Evolutionary conservation across 2,888 invertebrate species (phyloP).

Genomic region (Cheilosia scutellata): DNA sequence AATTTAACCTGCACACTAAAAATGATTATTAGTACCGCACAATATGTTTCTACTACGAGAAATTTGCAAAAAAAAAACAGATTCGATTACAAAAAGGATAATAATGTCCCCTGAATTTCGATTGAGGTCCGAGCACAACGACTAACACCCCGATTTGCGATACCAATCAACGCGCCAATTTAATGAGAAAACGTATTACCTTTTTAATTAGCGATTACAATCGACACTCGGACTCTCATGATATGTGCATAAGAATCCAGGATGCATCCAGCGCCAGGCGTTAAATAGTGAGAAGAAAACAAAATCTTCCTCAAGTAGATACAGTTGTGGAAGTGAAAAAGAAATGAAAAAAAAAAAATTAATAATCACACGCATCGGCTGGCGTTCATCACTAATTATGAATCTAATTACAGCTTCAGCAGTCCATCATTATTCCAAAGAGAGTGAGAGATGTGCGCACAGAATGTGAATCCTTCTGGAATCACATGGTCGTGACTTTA

Average conservation of each 20-base stretch:
- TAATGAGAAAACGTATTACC: conserved; percentile 52
- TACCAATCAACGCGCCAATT: conserved; percentile 34
- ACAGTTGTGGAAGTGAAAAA: too few species aligned
- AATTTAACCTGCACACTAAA: too few species aligned
- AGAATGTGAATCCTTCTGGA: conserved; percentile 18
- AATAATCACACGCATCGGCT: conserved; percentile 49
- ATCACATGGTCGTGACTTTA: conserved; percentile 11
- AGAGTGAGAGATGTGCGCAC: neutral
- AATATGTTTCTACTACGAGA: too few species aligned
- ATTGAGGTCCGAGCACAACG: conserved; percentile 23
- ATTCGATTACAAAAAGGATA: conserved; percentile 32
- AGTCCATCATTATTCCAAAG: conserved; percentile 39
- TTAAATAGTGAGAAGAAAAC: conserved; percentile 20
- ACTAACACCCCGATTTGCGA: conserved; percentile 1
- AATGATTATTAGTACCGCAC: too few species aligned
- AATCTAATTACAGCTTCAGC: conserved; percentile 63
- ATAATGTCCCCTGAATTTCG: conserved; percentile 39
- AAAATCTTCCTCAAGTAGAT: neutral
- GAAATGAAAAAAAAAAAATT: conserved; percentile 22
- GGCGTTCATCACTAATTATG: conserved; percentile 64
- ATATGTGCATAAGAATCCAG: neutral
- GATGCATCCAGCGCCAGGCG: conserved; percentile 56
- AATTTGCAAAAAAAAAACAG: conserved; percentile 19
- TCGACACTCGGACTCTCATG: neutral
- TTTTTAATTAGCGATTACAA: conserved; percentile 60